Percentiles rank a stretch among this genome's conserved stretches.
Conservation (phyloP, 2,888 invertebrate species). For the Mythimna pallens region DNA sequence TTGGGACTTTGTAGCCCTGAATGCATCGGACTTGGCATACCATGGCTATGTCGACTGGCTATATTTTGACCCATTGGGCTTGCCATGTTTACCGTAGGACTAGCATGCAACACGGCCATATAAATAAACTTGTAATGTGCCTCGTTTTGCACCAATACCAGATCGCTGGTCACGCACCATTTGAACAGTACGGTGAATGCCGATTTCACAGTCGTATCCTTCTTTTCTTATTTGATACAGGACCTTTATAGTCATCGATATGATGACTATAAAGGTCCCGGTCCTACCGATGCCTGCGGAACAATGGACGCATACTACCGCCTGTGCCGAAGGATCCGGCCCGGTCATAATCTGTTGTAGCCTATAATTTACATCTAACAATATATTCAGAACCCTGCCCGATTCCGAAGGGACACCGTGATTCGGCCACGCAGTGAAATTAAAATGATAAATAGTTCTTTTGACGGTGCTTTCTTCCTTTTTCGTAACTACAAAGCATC, state of each 20-base stretch:
- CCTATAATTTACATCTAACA: conserved; percentile 97
- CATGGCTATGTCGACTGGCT: conserved; percentile 85
- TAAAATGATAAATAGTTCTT: conserved; percentile 87
- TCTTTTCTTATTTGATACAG: conserved; percentile 98
- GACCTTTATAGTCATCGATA: too few species aligned
- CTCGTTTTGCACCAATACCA: conserved; percentile 99
- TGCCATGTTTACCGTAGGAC: conserved; percentile 81
- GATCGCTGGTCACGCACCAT: conserved; percentile 99
- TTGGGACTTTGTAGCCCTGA: conserved; percentile 85
- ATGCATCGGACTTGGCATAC: conserved; percentile 87
- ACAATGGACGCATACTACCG: conserved; percentile 97
- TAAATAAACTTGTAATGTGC: conserved; percentile 99
- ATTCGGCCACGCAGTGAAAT: conserved; percentile 97
- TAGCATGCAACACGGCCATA: conserved; percentile 94
- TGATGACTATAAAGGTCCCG: conserved; percentile 99
- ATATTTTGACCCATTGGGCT: conserved; percentile 80
- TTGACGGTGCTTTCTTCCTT: conserved; percentile 80
- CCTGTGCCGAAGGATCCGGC: conserved; percentile 83
- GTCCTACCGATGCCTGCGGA: conserved; percentile 99
- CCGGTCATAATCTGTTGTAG: conserved; percentile 94
- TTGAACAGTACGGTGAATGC: conserved; percentile 99
- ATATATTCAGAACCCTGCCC: conserved; percentile 98
- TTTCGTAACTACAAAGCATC: conserved; percentile 93
- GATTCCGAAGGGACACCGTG: conserved; percentile 99
- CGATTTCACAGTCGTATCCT: conserved; percentile 99